These are phyloP conservation scores for Nineta flava DNA, from an alignment of 2,888 invertebrate species.

Conservation along the genomic window DNA sequence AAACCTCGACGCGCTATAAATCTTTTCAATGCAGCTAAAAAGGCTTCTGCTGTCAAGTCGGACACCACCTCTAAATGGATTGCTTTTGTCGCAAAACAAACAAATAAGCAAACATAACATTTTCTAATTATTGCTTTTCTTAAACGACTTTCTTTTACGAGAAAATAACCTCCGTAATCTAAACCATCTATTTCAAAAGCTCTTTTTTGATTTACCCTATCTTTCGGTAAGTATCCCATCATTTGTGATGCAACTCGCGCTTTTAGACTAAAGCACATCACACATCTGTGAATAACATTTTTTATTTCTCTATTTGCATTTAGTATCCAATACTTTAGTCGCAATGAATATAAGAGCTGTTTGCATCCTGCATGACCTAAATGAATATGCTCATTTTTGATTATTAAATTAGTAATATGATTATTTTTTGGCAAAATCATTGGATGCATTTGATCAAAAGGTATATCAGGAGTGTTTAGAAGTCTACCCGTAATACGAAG, in stretches of 20 bases:
- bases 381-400: neutral
- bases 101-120: neutral
- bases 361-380: neutral
- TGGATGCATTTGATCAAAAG: conserved; percentile 8
- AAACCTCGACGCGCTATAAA: neutral
- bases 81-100: neutral
- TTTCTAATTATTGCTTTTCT: neutral
- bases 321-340: neutral
- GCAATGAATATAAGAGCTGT: neutral
- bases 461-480: neutral
- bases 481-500: conserved; percentile 9
- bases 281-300: neutral
- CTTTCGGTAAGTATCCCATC: conserved; percentile 11
- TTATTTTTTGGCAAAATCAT: conserved; percentile 7
- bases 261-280: neutral
- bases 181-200: conserved; percentile 10
- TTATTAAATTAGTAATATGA: neutral
- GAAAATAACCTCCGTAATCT: conserved; percentile 13
- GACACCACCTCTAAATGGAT: neutral
- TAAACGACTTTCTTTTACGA: conserved; percentile 4
- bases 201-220: conserved; percentile 6
- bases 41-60: neutral
- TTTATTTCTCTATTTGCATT: neutral
- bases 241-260: neutral
- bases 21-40: neutral